A percentile compares a stretch with the other conserved stretches of the same genome.
These are phyloP conservation scores for Coreoperca whiteheadi DNA, from an alignment of 2,113 vertebrate genomes.

Conservation along the genomic window DNA sequence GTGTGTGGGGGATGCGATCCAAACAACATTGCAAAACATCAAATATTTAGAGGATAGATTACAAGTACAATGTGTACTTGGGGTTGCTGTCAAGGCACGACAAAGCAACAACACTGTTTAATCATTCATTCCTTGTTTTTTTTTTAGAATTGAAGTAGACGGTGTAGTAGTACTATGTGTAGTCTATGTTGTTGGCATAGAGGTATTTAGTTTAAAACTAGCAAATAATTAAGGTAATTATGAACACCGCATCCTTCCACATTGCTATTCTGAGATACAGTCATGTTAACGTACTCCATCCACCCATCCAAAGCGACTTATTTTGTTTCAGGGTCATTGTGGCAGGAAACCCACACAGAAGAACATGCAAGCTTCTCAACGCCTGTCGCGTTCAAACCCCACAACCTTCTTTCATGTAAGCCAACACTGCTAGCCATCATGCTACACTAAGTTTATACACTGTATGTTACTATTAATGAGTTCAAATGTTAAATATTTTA, in stretches of 20 bases:
- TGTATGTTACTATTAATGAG: too few species aligned
- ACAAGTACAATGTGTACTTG: slow-evolving; percentile 66
- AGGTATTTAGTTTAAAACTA: background rate
- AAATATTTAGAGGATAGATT: slow-evolving; percentile 77
- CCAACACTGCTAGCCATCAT: too few species aligned
- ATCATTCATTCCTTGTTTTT: slow-evolving; percentile 54
- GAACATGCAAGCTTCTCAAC: background rate
- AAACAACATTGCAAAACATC: slow-evolving; percentile 58
- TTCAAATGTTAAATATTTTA: too few species aligned
- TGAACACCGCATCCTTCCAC: background rate
- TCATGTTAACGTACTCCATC: background rate
- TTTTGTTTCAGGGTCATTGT: background rate
- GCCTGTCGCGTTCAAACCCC: too few species aligned
- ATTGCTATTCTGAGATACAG: background rate
- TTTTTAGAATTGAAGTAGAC: slow-evolving; percentile 22
- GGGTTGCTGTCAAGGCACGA: slow-evolving; percentile 52
- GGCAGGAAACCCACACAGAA: background rate
- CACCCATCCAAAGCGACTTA: background rate
- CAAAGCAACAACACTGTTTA: slow-evolving; percentile 59
- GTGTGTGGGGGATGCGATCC: slow-evolving; percentile 12
- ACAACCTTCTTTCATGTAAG: too few species aligned
- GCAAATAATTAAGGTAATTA: background rate
- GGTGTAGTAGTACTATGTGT: background rate
- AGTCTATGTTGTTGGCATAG: background rate
- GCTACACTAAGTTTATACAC: too few species aligned